Evolutionary conservation across 1,140 invertebrate genomes (phyloP).

Genomic region (Glossosoma conforme): DNA sequence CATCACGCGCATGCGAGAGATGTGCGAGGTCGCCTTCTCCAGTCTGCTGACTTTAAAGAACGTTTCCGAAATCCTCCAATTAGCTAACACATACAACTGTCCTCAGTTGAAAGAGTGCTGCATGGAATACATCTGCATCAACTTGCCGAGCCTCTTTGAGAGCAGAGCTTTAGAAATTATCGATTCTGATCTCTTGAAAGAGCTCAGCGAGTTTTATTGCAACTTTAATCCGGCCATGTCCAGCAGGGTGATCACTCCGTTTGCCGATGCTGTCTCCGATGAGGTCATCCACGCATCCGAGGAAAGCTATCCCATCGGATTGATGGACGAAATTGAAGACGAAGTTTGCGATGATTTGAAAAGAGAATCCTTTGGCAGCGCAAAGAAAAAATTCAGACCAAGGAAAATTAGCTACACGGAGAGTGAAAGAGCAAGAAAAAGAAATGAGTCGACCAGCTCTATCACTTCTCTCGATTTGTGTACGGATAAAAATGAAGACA

Average conservation of each 20-base stretch:
- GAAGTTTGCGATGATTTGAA: constrained; percentile 35
- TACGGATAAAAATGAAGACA: constrained; percentile 40
- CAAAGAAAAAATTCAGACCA: constrained; percentile 39
- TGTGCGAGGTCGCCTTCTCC: constrained; percentile 60
- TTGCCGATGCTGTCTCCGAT: constrained; percentile 51
- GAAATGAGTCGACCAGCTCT: constrained; percentile 47
- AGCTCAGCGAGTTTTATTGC: constrained; percentile 59
- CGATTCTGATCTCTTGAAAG: constrained; percentile 52
- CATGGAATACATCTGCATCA: constrained; percentile 66
- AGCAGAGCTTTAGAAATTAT: constrained; percentile 54
- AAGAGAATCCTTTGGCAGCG: constrained; percentile 36
- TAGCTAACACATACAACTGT: constrained; percentile 64
- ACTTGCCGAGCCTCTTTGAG: constrained; percentile 64
- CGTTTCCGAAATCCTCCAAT: constrained; percentile 61
- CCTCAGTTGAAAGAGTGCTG: constrained; percentile 59
- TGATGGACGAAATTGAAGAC: constrained; percentile 40
- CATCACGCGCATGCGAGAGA: constrained; percentile 57
- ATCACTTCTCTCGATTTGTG: constrained; percentile 43
- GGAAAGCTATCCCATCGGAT: constrained; percentile 43
- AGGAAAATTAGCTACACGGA: constrained; percentile 47
- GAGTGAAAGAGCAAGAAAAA: constrained; percentile 43
- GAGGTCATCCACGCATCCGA: constrained; percentile 49
- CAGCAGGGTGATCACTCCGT: constrained; percentile 59
- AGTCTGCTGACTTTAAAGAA: constrained; percentile 63
- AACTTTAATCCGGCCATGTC: constrained; percentile 50